These are phyloP conservation scores for Lasioglossum zephyrum DNA, from an alignment of 2,888 invertebrate species.

Conservation along the genomic window DNA sequence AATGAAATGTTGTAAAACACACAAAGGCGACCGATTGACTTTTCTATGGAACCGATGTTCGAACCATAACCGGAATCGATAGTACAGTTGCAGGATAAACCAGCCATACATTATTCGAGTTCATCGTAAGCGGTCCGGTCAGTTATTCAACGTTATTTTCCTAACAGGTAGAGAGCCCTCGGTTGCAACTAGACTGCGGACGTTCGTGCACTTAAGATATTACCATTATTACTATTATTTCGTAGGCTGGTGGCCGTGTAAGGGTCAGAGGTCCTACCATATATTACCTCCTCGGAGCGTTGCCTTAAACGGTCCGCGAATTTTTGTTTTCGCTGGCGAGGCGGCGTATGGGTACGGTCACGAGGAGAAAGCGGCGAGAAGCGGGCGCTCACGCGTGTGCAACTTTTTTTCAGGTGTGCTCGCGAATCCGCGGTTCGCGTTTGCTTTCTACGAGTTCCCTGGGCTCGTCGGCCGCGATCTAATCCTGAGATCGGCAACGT, in stretches of 20 bases:
- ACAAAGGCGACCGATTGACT: not conserved
- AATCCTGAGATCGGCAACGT: conserved; percentile 18
- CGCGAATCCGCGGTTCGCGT: conserved; percentile 16
- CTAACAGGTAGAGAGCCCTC: not conserved
- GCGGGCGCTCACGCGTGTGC: not conserved
- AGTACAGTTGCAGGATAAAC: not conserved
- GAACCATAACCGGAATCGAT: not conserved
- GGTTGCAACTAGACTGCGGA: not conserved
- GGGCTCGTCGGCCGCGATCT: conserved; percentile 15
- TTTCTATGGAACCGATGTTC: not conserved
- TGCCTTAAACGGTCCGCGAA: conserved; percentile 35
- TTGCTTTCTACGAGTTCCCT: conserved; percentile 33
- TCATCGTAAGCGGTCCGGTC: not conserved
- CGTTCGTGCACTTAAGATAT: conserved; percentile 9
- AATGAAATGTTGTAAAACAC: too few species aligned
- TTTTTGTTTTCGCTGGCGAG: conserved; percentile 34
- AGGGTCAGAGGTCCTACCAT: conserved; percentile 38
- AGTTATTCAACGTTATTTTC: not conserved
- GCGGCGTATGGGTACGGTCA: conserved; percentile 24
- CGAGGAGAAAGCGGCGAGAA: conserved; percentile 61
- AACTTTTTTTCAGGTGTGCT: conserved; percentile 31
- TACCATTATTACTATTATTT: conserved; percentile 11
- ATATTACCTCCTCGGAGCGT: conserved; percentile 28
- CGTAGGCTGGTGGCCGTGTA: not conserved
- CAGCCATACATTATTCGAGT: not conserved